Evolutionary conservation across 1,140 invertebrate genomes (phyloP).

Genomic region (Papilio polytes): DNA sequence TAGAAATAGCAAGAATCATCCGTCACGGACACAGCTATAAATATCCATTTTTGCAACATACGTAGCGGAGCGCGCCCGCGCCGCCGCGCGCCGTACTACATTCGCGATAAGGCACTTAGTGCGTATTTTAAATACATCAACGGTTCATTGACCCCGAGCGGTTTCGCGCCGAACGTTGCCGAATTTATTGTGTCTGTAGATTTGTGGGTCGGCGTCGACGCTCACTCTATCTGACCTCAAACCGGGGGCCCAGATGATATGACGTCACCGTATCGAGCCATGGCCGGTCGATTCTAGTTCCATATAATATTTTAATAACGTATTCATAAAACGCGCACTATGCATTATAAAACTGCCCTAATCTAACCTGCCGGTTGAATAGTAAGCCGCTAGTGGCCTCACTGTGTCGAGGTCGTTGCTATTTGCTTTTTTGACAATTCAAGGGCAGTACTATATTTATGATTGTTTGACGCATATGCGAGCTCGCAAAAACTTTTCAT

Average conservation of each 20-base stretch:
- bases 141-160: slow-evolving; percentile 78
- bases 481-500: background rate
- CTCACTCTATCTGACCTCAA: slow-evolving; percentile 72
- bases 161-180: slow-evolving; percentile 77
- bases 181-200: slow-evolving; percentile 83
- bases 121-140: slow-evolving; percentile 82
- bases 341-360: slow-evolving; percentile 78
- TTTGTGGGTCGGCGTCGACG: slow-evolving; percentile 78
- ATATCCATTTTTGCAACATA: slow-evolving; percentile 79
- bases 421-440: slow-evolving; percentile 77
- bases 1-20: slow-evolving; percentile 77
- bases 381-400: slow-evolving; percentile 62
- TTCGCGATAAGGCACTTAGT: slow-evolving; percentile 81
- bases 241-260: slow-evolving; percentile 73
- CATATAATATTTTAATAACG: slow-evolving; percentile 61
- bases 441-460: slow-evolving; percentile 65
- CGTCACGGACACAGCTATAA: slow-evolving; percentile 78
- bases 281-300: slow-evolving; percentile 79
- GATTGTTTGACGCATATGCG: slow-evolving; percentile 34
- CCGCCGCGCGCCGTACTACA: slow-evolving; percentile 74
- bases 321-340: slow-evolving; percentile 74
- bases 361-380: slow-evolving; percentile 76
- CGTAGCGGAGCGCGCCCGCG: slow-evolving; percentile 66
- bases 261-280: slow-evolving; percentile 76
- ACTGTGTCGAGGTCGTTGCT: slow-evolving; percentile 78